Evolutionary conservation across 2,888 invertebrate genomes (phyloP).

Genomic region (Chrysolina haemoptera): DNA sequence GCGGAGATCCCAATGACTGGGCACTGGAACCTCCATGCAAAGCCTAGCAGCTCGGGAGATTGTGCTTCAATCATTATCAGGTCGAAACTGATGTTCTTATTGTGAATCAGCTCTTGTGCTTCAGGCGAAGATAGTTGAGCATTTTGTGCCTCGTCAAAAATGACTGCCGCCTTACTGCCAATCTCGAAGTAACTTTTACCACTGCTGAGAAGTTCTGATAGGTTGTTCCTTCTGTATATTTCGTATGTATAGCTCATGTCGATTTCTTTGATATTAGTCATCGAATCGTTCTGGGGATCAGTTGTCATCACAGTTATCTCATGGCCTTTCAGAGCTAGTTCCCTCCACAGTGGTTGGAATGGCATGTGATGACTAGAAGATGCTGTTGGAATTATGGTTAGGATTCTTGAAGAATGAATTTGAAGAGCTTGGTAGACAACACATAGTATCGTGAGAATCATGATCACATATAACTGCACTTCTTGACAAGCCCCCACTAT

Average conservation of each 20-base stretch:
- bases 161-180: conserved; percentile 37
- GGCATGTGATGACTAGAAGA: conserved; percentile 70
- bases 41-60: conserved; percentile 57
- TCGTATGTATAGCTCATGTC: conserved; percentile 65
- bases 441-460: background rate
- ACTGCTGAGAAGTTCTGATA: conserved; percentile 40
- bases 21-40: conserved; percentile 61
- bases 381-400: conserved; percentile 54
- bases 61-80: conserved; percentile 63
- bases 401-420: conserved; percentile 48
- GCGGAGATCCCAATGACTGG: conserved; percentile 64
- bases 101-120: conserved; percentile 62
- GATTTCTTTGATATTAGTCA: conserved; percentile 67
- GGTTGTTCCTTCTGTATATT: conserved; percentile 46
- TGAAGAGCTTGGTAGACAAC: background rate
- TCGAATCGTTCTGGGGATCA: conserved; percentile 64
- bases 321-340: conserved; percentile 70
- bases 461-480: background rate
- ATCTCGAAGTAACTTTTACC: conserved; percentile 42
- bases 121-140: conserved; percentile 53
- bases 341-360: conserved; percentile 68
- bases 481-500: no score
- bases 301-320: conserved; percentile 69
- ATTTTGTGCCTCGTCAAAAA: conserved; percentile 43
- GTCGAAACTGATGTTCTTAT: conserved; percentile 61